Evolutionary conservation across 1,140 invertebrate species (phyloP).

Genomic region (Brachionus angularis): DNA sequence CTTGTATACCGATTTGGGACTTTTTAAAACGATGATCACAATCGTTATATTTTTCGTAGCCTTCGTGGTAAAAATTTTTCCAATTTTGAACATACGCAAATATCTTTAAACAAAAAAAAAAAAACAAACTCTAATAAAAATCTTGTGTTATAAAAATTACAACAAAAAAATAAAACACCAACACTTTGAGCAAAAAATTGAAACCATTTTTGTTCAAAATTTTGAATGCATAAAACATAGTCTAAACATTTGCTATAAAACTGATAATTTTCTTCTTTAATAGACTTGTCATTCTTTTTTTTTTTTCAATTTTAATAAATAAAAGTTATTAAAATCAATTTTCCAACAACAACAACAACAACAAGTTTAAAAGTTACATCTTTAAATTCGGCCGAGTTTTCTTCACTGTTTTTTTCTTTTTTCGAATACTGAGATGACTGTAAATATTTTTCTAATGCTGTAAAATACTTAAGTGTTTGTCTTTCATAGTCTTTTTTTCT

Average conservation of each 20-base stretch:
- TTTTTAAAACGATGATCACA: slow-evolving; percentile 8
- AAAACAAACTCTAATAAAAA: neutral
- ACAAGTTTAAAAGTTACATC: too few relatives aligned
- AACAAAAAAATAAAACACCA: neutral
- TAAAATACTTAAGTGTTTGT: slow-evolving; percentile 6
- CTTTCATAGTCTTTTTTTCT: slow-evolving; percentile 37
- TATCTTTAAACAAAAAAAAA: too few relatives aligned
- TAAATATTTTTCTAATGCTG: slow-evolving; percentile 24
- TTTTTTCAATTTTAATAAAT: neutral
- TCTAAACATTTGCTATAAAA: slow-evolving; percentile 33
- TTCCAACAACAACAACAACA: too few relatives aligned
- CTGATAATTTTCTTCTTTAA: neutral
- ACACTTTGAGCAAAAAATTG: slow-evolving; percentile 31
- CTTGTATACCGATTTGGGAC: slow-evolving; percentile 6
- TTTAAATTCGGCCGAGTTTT: slow-evolving; percentile 21
- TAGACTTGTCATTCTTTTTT: slow-evolving; percentile 1
- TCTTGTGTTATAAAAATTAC: neutral
- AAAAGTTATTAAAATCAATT: neutral
- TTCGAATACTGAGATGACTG: slow-evolving; percentile 13
- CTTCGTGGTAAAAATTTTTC: slow-evolving; percentile 34
- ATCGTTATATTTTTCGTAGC: slow-evolving; percentile 34
- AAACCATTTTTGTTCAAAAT: slow-evolving; percentile 29
- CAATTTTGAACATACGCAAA: slow-evolving; percentile 39
- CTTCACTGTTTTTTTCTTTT: slow-evolving; percentile 23
- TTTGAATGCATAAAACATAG: slow-evolving; percentile 37